Evolutionary conservation across 2,797 vertebrate genomes (phyloP).

Genomic region (Perdix hodgsoniae): DNA sequence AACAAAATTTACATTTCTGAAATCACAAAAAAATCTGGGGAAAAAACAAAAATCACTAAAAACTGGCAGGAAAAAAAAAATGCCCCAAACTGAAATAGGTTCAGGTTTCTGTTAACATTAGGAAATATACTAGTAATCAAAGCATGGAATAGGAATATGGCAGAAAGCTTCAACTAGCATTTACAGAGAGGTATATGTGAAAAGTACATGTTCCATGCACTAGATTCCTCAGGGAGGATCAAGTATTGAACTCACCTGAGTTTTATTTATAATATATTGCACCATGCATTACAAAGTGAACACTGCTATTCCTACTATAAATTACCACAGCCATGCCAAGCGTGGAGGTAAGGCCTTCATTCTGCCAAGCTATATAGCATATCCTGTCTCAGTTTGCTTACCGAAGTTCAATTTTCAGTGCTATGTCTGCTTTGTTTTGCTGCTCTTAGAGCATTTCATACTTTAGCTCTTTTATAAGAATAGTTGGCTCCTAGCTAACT

Average conservation of each 20-base stretch:
- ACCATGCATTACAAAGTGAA: not conserved
- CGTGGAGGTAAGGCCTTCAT: not conserved
- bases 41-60: not conserved
- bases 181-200: not conserved
- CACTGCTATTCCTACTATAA: not conserved
- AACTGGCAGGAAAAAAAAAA: not conserved
- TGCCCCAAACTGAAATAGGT: accelerated
- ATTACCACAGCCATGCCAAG: not conserved
- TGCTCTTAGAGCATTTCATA: not conserved
- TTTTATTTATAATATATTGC: not conserved
- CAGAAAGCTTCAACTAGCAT: not conserved
- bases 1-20: not conserved
- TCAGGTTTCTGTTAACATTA: not conserved
- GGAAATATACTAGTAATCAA: not conserved
- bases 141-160: not conserved
- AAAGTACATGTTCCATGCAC: not conserved
- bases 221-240: not conserved
- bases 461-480: not conserved
- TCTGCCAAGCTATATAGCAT: accelerated
- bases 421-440: not conserved
- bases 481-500: not conserved
- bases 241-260: not conserved
- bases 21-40: not conserved
- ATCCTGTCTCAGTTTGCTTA: not conserved
- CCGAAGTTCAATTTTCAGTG: not conserved